Evolutionary conservation across 2,888 invertebrate species (phyloP).

Genomic region (Watsonalla cultraria): DNA sequence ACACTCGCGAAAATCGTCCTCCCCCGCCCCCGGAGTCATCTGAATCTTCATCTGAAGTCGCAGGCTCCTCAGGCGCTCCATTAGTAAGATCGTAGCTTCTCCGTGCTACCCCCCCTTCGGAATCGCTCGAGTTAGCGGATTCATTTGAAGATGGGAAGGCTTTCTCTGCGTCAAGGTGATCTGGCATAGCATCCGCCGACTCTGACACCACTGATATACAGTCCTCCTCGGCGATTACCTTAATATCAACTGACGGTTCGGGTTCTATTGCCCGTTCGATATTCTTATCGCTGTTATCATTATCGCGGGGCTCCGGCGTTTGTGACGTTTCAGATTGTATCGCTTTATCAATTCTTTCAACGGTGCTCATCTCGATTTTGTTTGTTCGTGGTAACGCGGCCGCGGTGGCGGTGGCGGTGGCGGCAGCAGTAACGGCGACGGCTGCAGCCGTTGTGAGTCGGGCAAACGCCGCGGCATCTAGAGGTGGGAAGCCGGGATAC

Average conservation of each 20-base stretch:
- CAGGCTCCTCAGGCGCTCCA: slow-evolving; percentile 66
- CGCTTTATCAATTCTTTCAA: slow-evolving; percentile 63
- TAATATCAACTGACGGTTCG: slow-evolving; percentile 58
- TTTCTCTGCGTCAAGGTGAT: slow-evolving; percentile 72
- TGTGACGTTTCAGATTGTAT: slow-evolving; percentile 64
- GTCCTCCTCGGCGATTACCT: slow-evolving; percentile 64
- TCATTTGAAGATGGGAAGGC: slow-evolving; percentile 77
- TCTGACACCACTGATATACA: slow-evolving; percentile 47
- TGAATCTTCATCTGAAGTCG: slow-evolving; percentile 71
- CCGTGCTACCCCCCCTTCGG: slow-evolving; percentile 59
- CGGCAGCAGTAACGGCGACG: slow-evolving; percentile 69
- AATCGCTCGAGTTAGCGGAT: slow-evolving; percentile 68
- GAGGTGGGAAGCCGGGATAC: slow-evolving; percentile 66
- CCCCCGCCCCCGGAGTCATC: slow-evolving; percentile 77
- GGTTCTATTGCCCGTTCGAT: slow-evolving; percentile 56
- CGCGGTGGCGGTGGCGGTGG: slow-evolving; percentile 55
- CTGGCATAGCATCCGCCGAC: slow-evolving; percentile 59
- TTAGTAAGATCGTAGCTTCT: slow-evolving; percentile 69
- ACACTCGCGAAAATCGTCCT: slow-evolving; percentile 81
- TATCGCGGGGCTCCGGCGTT: slow-evolving; percentile 50
- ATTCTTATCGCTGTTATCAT: slow-evolving; percentile 62
- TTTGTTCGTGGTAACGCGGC: slow-evolving; percentile 46
- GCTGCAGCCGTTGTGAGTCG: slow-evolving; percentile 69
- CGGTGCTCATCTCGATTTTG: slow-evolving; percentile 63
- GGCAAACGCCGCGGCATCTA: slow-evolving; percentile 67